phyloP scores from a whole-genome alignment of 2,888 invertebrate species.

The Amaurobius ferox region DNA sequence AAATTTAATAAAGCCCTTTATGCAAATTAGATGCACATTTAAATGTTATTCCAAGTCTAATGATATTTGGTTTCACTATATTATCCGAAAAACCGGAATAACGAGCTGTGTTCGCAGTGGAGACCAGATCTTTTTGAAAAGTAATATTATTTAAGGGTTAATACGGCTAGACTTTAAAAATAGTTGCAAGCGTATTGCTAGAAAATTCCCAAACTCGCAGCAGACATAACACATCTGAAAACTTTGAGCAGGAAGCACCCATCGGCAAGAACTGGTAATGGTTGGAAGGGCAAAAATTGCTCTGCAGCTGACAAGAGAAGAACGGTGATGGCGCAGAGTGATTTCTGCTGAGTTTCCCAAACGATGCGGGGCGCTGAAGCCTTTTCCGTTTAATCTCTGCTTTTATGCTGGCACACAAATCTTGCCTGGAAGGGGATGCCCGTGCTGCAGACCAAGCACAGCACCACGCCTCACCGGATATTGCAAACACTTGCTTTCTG shows the following conservation, averaged over 20 bases:
- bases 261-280: neutral
- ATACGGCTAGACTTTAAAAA: too few species aligned
- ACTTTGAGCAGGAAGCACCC: neutral
- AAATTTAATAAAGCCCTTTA: too few species aligned
- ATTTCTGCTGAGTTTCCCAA: slow-evolving; percentile 14
- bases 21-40: too few species aligned
- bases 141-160: too few species aligned
- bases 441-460: neutral
- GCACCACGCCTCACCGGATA: slow-evolving; percentile 11
- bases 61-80: too few species aligned
- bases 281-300: neutral
- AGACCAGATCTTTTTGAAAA: too few species aligned
- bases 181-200: too few species aligned
- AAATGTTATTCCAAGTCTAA: too few species aligned
- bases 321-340: neutral
- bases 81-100: too few species aligned
- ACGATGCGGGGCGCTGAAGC: neutral
- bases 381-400: slow-evolving; percentile 4
- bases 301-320: neutral
- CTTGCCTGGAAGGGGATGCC: neutral
- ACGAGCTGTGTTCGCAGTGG: too few species aligned
- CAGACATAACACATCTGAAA: too few species aligned
- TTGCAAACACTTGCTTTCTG: slow-evolving; percentile 9
- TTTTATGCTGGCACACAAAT: slow-evolving; percentile 3
- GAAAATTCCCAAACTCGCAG: too few species aligned